Conservation (phyloP, 1,140 invertebrate genomes). For the Drosophila sechellia region DNA sequence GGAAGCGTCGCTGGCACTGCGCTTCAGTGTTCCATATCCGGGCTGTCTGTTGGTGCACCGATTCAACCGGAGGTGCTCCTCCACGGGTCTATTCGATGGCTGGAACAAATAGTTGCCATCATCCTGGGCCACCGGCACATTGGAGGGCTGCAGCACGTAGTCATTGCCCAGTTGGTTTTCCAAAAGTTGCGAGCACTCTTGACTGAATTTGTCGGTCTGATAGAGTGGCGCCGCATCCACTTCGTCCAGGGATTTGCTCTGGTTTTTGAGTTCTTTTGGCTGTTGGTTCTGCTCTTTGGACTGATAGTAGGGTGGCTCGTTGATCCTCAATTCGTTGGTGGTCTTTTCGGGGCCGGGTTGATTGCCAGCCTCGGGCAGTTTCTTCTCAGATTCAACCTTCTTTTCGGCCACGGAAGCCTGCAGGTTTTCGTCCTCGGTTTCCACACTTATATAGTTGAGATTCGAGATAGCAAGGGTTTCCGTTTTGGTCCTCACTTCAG, state of each 20-base stretch:
- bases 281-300: conserved; percentile 77
- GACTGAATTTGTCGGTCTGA: conserved; percentile 79
- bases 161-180: conserved; percentile 80
- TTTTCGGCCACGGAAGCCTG: conserved; percentile 69
- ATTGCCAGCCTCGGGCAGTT: conserved; percentile 41
- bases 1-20: conserved; percentile 70
- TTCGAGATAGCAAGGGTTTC: conserved; percentile 81
- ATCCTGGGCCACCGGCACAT: conserved; percentile 63
- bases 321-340: conserved; percentile 80
- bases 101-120: conserved; percentile 86
- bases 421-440: conserved; percentile 78
- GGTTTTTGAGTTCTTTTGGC: conserved; percentile 55
- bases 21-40: conserved; percentile 70
- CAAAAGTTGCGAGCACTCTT: conserved; percentile 80
- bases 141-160: conserved; percentile 82
- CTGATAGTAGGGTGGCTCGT: conserved; percentile 81
- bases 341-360: conserved; percentile 61
- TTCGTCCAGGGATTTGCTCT: conserved; percentile 64
- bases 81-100: conserved; percentile 87
- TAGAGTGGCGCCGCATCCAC: conserved; percentile 59
- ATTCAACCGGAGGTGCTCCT: conserved; percentile 54
- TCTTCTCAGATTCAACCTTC: conserved; percentile 71
- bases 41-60: conserved; percentile 40
- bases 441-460: conserved; percentile 83
- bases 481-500: conserved; percentile 61